phyloP scores from a whole-genome alignment of 2,797 vertebrate species.

The Poecile montanus region DNA sequence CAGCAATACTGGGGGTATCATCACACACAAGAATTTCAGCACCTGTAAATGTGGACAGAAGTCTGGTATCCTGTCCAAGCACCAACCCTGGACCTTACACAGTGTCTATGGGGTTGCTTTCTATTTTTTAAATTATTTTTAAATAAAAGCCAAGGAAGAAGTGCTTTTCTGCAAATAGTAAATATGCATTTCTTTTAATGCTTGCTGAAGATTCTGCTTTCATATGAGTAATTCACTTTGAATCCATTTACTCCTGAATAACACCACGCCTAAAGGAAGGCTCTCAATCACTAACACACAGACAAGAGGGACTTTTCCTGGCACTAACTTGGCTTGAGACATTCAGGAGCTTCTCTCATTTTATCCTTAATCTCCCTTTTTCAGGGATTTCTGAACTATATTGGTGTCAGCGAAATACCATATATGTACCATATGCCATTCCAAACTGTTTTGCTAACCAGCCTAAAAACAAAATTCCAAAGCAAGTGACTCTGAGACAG shows the following conservation, averaged over 20 bases:
- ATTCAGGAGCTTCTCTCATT: neutral
- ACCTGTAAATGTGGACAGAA: neutral
- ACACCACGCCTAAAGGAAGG: neutral
- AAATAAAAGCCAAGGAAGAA: neutral
- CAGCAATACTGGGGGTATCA: neutral
- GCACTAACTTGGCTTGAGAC: neutral
- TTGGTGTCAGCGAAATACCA: neutral
- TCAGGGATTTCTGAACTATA: neutral
- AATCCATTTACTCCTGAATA: neutral
- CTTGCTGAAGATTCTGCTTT: neutral
- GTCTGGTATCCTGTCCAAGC: neutral
- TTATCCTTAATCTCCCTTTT: neutral
- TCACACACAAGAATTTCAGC: neutral
- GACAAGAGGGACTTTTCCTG: neutral
- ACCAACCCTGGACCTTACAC: neutral
- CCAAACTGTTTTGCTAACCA: neutral
- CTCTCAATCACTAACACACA: neutral
- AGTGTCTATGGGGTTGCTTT: neutral
- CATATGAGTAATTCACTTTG: neutral
- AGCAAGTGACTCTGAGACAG: neutral
- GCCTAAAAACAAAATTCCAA: neutral
- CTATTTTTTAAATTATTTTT: neutral
- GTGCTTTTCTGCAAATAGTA: neutral
- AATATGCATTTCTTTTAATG: neutral
- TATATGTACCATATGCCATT: neutral